Base-by-base conservation (phyloP, 2,113 vertebrate genomes). In the Ptilonorhynchus violaceus region DNA sequence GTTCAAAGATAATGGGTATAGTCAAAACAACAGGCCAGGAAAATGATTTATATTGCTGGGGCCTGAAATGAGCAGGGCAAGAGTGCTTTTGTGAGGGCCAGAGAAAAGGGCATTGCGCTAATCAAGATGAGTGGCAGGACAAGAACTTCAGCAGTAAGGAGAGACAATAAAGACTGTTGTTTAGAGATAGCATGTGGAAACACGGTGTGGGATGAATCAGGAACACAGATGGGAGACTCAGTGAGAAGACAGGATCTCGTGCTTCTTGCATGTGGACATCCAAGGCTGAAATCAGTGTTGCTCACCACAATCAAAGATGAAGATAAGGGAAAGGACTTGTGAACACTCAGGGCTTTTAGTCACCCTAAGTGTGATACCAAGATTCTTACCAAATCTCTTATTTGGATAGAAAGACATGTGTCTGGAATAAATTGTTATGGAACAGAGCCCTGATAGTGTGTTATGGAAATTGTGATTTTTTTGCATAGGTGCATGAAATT, bases 1-100 rank as follows among this genome's bases (percentile, higher is more conserved):
- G 56, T 92, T 94, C 82, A 93, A 56, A 96, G 88, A 95, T 93
- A 96, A 96, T 89, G 94, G 69, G 18, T 58, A 74, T 76, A 94
- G 92, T 88, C 92, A 92, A 88, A 88, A 95, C 90, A 96, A 96
- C 85, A 80, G 92, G 58, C 87, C 63, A 74, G 82, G 89, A 77
- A 96, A 88, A 94, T 96, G 88, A 95, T 97, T 95, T 96, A 94
- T 96, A 88, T 94, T 80, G 90, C 93, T n/a, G 59, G 50, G 59
- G 39, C 75, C 84, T 9, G 6, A 95, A 96, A 83, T 70, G 75
- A 96, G 88, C 79, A 70, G 93, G 88, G 88, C 75, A 94, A 94
- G 79, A 27, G 67, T 21, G 88, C 64, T 88, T 96, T 95, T 88
- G 88, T 93, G 93, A 67, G 53, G 75, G 79, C 82, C 78, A 62